Evolutionary conservation across 2,113 vertebrate genomes (phyloP), one percentile per base, ranked within the genome.

Genomic region (Nothocercus nigrocapillus): DNA sequence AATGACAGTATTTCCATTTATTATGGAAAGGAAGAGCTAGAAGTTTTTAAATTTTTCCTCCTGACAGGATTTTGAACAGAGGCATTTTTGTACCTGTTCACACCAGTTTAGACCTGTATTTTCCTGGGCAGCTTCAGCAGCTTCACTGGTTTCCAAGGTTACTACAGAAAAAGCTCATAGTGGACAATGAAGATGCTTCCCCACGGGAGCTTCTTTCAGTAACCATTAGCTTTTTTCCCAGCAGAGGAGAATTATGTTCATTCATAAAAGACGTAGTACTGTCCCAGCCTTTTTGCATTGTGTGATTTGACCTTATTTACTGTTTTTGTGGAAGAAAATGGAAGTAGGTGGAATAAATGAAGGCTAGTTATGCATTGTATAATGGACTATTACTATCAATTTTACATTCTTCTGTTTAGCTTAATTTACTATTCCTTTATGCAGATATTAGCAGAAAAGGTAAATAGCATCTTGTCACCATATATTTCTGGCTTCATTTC

Each of bases 1-100:
- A 13, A 1, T 9, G 9, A 5, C 7, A 13, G 42, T 21, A 15
- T 47, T 79, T 82, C 14, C 5, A 13, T 5, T 0, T 2, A 2
- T 7, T 72, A 36, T 91, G 2, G 36, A 20, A 63, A 5, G 6
- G 34, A 70, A 67, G 11, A 68, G 20, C 7, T 6, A 53, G 28
- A 72, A 20, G 25, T 42, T 36, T 67, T 82, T 54, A 66, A 30
- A 27, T 34, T 13, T 59, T 51, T 61, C 64, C 68, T 74, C 36
- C 6, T 24, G 4, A 75, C 67, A 13, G 2, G 4, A 13, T 58
- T 88, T 40, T 42, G 30, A 42, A 32, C 36, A 18, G 30, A 49
- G 15, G 34, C 8, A 8, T 44, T 64, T 80, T 53, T 22, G 5
- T 3, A 38, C 2, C 2, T 42, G 0, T 45, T 79, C 34, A 11